Evolutionary conservation across 1,140 invertebrate species (phyloP).

Genomic region (Drosophila erecta): DNA sequence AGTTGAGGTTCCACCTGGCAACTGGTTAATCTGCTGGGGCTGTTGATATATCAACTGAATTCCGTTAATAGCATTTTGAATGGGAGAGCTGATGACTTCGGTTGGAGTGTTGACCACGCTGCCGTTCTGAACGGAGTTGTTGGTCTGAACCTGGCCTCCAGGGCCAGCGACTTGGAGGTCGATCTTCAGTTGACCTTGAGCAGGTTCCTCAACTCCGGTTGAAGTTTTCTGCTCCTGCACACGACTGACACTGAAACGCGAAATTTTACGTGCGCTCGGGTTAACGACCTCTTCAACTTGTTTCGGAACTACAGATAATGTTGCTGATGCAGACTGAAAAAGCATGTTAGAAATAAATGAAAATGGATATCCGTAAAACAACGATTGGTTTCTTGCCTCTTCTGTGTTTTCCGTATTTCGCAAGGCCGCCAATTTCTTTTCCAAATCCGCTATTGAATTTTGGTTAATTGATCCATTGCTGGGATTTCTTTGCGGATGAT

Average conservation of each 20-base stretch:
- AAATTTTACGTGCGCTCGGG: constrained; percentile 72
- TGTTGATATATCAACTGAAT: constrained; percentile 73
- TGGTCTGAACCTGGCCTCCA: constrained; percentile 40
- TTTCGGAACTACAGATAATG: constrained; percentile 36
- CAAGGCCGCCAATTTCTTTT: constrained; percentile 79
- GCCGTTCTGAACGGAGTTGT: constrained; percentile 52
- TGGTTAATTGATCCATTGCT: constrained; percentile 71
- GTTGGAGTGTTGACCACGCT: constrained; percentile 75
- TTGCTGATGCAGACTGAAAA: constrained; percentile 21
- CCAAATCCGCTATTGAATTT: constrained; percentile 79
- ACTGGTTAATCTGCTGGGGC: constrained; percentile 37
- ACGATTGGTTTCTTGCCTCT: constrained; percentile 35
- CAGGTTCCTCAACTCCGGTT: constrained; percentile 43
- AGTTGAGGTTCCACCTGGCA: constrained; percentile 15
- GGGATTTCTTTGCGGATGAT: constrained; percentile 40
- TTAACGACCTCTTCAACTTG: constrained; percentile 46
- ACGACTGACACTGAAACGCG: constrained; percentile 81
- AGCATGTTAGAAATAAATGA: not conserved
- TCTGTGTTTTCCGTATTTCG: constrained; percentile 71
- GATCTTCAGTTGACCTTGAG: constrained; percentile 66
- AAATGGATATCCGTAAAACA: not conserved
- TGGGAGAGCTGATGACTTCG: constrained; percentile 66
- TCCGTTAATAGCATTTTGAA: constrained; percentile 68
- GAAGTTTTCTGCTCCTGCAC: constrained; percentile 73
- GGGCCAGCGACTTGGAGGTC: constrained; percentile 58